Evolutionary conservation across 2,797 vertebrate genomes (phyloP).

Genomic region (Echiichthys vipera): DNA sequence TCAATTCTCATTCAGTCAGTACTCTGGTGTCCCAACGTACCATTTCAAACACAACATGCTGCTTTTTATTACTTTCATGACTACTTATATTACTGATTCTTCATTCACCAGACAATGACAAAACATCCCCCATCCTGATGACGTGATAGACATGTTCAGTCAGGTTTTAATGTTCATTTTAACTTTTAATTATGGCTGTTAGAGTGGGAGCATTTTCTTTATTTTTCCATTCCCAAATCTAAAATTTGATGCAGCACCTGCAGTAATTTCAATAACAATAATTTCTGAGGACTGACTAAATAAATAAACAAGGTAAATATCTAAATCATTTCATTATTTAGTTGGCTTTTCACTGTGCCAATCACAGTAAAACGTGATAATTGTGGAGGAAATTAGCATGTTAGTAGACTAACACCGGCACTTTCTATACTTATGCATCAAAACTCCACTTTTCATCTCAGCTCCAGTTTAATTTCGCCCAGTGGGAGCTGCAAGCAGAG

Average conservation of each 20-base stretch:
- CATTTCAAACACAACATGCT: not conserved
- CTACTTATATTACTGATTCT: conserved; percentile 3
- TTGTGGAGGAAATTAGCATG: conserved; percentile 20
- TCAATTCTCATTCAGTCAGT: conserved; percentile 15
- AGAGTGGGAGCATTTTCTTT: not conserved
- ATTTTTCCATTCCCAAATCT: not conserved
- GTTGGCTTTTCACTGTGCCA: not conserved
- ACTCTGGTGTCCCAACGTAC: not conserved
- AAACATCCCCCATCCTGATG: not conserved
- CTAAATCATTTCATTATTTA: not conserved
- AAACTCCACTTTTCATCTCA: conserved; percentile 19
- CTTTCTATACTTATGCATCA: conserved; percentile 22
- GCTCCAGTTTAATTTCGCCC: conserved; percentile 42
- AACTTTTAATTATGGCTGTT: conserved; percentile 10
- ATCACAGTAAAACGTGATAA: conserved; percentile 20
- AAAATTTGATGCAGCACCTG: not conserved
- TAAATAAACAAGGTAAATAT: no score
- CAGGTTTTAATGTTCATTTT: conserved; percentile 14
- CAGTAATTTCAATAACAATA: not conserved
- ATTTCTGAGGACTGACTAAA: not conserved
- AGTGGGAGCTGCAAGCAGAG: conserved; percentile 47
- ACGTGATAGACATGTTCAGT: conserved; percentile 18
- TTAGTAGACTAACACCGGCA: not conserved
- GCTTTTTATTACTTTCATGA: conserved; percentile 11
- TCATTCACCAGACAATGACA: conserved; percentile 18